Evolutionary conservation across 2,113 vertebrate species (phyloP), one percentile per base, ranked within the genome.

Genomic region (Atlantisia rogersi): DNA sequence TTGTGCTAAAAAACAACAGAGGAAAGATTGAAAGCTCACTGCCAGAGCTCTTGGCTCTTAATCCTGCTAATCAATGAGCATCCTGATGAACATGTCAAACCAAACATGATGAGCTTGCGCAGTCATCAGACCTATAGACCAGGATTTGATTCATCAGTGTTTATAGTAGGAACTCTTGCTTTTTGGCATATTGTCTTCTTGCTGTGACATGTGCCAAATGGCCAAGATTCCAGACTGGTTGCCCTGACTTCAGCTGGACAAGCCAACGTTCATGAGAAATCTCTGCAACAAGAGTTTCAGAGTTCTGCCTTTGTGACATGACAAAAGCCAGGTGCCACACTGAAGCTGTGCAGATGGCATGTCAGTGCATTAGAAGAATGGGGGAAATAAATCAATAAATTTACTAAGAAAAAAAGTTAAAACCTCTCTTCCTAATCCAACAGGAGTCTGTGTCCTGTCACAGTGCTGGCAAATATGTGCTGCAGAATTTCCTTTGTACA

Each of bases 401-500:
- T 4, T 29, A 17, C 31, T 53, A 84, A 52, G 5, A 81, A 71
- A 70, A 93, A 93, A 58, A 58, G 26, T 26, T 88, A 93, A 88
- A 73, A 39, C 11, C 22, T 73, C 62, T 89, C 24, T 52, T 86
- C 29, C 62, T 92, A 37, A 71, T 84, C 85, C 86, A 68, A n/a
- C 21, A 82, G 53, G 25, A 77, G 40, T 14, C 26, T 86, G 32
- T 32, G 44, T 80, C 65, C 20, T 67, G 32, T 42, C 55, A 69
- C 32, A 78, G 53, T 59, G 65, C 18, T 78, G 68, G 31, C 77
- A 79, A 92, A 6, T 50, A 63, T 5, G 31, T 60, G 73, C 63
- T 92, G 75, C 24, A 81, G 67, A 50, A 91, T 67, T 86, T 85
- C 50, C 83, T 50, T 53, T 65, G 67, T 92, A 97, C 97, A 70